Evolutionary conservation across 2,888 invertebrate genomes (phyloP).

Genomic region (Mystacides longicornis): DNA sequence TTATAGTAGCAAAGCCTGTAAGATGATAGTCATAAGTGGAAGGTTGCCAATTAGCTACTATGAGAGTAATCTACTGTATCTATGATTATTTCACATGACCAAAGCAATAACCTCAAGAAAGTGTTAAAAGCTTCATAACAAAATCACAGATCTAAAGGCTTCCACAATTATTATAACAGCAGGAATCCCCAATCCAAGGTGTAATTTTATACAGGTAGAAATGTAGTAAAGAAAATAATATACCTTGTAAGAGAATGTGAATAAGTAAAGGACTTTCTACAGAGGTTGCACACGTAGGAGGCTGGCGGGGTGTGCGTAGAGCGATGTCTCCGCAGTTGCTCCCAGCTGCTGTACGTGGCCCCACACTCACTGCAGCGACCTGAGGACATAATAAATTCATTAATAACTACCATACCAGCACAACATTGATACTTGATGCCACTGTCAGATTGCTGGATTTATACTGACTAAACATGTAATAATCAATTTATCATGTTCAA

Average conservation of each 20-base stretch:
- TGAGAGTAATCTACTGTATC: too few relatives aligned
- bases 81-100: too few relatives aligned
- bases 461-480: not conserved
- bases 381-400: too few relatives aligned
- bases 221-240: not conserved
- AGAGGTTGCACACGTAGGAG: constrained; percentile 40
- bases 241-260: constrained; percentile 33
- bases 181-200: too few relatives aligned
- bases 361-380: constrained; percentile 39
- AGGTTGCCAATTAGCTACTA: too few relatives aligned
- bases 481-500: not conserved
- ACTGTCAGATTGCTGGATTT: not conserved
- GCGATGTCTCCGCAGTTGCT: constrained; percentile 41
- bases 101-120: too few relatives aligned
- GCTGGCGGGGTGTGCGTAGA: constrained; percentile 20
- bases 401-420: not conserved
- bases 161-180: too few relatives aligned
- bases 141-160: too few relatives aligned
- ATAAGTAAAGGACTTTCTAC: constrained; percentile 29
- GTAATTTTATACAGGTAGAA: too few relatives aligned
- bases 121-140: too few relatives aligned
- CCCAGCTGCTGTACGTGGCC: constrained; percentile 38
- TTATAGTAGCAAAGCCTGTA: too few relatives aligned
- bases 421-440: not conserved
- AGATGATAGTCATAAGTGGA: too few relatives aligned